Evolutionary conservation across 2,888 invertebrate species (phyloP).

Genomic region (Zygothrica quintamaculata): DNA sequence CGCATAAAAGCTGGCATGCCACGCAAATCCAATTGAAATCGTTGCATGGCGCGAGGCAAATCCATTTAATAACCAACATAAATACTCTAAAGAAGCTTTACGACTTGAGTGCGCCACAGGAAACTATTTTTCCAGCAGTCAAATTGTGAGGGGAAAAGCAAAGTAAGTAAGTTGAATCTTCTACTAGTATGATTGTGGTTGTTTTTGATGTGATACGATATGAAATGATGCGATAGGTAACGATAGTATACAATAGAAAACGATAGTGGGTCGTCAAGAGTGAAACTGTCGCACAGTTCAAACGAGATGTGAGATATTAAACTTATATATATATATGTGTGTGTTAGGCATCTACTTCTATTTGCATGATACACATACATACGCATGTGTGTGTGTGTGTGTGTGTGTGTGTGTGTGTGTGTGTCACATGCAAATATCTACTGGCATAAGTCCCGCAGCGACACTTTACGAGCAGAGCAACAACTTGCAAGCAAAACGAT

Average conservation of each 20-base stretch:
- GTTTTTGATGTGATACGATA: too few species aligned
- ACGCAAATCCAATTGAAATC: conserved; percentile 77
- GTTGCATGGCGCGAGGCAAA: conserved; percentile 65
- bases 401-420: conserved; percentile 7
- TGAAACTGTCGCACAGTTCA: conserved; percentile 47
- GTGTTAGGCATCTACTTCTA: conserved; percentile 38
- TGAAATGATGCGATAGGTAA: too few species aligned
- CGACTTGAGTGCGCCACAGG: conserved; percentile 71
- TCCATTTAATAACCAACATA: conserved; percentile 79
- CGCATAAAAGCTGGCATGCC: conserved; percentile 52
- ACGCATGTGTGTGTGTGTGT: not conserved
- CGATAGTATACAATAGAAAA: too few species aligned
- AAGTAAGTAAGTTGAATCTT: conserved; percentile 11
- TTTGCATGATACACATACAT: conserved; percentile 39
- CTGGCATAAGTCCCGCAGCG: conserved; percentile 56
- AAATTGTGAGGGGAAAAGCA: conserved; percentile 15
- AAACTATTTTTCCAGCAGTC: conserved; percentile 51
- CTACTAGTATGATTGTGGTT: not conserved
- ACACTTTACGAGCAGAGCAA: conserved; percentile 58
- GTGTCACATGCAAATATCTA: conserved; percentile 54
- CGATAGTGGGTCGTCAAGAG: conserved; percentile 15
- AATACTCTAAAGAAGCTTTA: conserved; percentile 76
- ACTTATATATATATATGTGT: conserved; percentile 19
- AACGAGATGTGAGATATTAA: conserved; percentile 33
- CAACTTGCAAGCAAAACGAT: conserved; percentile 31